These are phyloP conservation scores for Hedya salicella DNA, from an alignment of 2,888 invertebrate species.

Conservation along the genomic window DNA sequence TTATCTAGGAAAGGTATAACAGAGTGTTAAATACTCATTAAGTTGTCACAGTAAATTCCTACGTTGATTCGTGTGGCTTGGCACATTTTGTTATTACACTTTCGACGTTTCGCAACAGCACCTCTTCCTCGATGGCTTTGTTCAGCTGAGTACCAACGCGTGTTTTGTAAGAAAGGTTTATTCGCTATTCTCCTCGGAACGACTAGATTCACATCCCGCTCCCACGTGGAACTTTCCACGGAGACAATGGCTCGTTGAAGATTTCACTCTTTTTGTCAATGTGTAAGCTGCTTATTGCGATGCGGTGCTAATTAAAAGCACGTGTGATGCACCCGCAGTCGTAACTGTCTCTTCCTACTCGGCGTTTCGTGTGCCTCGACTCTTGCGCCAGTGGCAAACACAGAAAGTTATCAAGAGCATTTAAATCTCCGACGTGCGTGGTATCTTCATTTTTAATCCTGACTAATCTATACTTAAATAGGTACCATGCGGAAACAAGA, in stretches of 20 bases:
- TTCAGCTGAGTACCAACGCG: constrained; percentile 21
- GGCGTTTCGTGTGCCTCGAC: constrained; percentile 52
- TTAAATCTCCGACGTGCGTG: constrained; percentile 9
- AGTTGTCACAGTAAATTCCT: not conserved
- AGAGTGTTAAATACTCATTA: constrained; percentile 4
- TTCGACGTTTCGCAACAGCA: constrained; percentile 27
- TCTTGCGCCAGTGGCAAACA: constrained; percentile 35
- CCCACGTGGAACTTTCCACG: constrained; percentile 77
- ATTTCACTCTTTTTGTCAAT: constrained; percentile 83
- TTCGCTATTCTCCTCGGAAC: constrained; percentile 68
- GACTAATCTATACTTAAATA: constrained; percentile 3
- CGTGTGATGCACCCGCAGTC: constrained; percentile 50
- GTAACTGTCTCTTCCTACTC: constrained; percentile 70
- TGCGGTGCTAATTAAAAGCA: constrained; percentile 68
- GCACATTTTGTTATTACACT: constrained; percentile 9
- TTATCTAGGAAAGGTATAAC: not conserved
- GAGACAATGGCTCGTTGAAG: constrained; percentile 76
- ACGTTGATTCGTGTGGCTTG: constrained; percentile 6
- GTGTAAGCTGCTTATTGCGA: constrained; percentile 56
- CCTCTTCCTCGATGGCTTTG: constrained; percentile 39
- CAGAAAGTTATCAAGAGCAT: constrained; percentile 30
- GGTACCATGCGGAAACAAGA: constrained; percentile 17
- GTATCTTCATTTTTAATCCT: constrained; percentile 16
- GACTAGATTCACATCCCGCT: constrained; percentile 61
- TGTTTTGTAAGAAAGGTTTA: constrained; percentile 53